Evolutionary conservation across 2,113 vertebrate species (phyloP), one percentile per base, ranked within the genome.

Genomic region (Dasyurus viverrinus): DNA sequence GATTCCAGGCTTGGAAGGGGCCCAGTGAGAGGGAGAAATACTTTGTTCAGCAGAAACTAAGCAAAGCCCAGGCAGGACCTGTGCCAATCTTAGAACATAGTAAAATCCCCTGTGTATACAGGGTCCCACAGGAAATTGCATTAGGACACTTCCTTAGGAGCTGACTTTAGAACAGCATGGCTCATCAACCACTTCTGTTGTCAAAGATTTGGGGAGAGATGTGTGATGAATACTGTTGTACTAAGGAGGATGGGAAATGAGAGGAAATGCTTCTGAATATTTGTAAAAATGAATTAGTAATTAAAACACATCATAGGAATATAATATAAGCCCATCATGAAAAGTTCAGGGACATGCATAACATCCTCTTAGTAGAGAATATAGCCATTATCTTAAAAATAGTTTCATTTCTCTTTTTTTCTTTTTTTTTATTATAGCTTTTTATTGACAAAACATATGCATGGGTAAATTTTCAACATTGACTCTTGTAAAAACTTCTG

Each of bases 21-120:
- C 53, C 96, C 95, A 89, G 95, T 96, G 89, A 96, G 96, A 98
- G 93, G 95, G 76, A 96, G 92, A 95, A 96, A 68, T 95, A 97
- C 96, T 98, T 96, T 97, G 96, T 98, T 95, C 93, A 96, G 68
- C 90, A 95, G 96, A 97, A 98, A 93, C 94, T 92, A 96, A 97
- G 94, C 95, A 95, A 92, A 90, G 90, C 97, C 53, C 84, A 93
- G 54, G 90, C 89, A 93, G 54, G 90, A 76, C n/a, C 89, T n/a
- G 93, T 50, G 36, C 23, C 0, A 26, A 54, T 48, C 36, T n/a
- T 36, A 92, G 52, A 89, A 3, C 2, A 7, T 47, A 50, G 19
- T 1, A 5, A 24, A 27, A 25, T 94, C 94, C 93, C 92, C 93
- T 89, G 50, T 36, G 47, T 36, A 3, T 47, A 60, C 36, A 55